Evolutionary conservation across 2,113 vertebrate genomes (phyloP).

Genomic region (Porphyrio hochstetteri): DNA sequence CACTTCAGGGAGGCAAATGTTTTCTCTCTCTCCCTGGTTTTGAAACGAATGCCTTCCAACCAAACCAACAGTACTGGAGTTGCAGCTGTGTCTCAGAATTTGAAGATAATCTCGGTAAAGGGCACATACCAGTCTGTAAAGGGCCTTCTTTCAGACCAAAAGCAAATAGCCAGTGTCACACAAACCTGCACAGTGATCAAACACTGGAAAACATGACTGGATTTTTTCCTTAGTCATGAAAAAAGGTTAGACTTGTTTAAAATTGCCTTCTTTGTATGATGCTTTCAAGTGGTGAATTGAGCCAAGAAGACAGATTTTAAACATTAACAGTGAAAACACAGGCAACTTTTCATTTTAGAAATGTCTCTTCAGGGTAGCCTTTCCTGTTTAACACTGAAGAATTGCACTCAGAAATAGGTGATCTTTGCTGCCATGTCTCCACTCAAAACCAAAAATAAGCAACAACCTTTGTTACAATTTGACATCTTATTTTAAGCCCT

Average conservation of each 20-base stretch:
- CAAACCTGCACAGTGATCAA: background rate
- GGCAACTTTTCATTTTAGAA: background rate
- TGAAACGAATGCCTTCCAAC: background rate
- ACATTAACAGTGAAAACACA: background rate
- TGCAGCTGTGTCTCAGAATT: background rate
- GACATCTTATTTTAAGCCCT: background rate
- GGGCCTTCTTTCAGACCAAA: background rate
- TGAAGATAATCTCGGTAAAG: background rate
- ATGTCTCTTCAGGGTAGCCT: background rate
- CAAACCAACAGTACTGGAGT: background rate
- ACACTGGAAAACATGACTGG: background rate
- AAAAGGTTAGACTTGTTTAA: background rate
- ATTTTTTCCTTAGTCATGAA: background rate
- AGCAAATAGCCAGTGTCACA: background rate
- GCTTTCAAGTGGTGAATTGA: background rate
- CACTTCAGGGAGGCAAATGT: background rate
- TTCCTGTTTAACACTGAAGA: background rate
- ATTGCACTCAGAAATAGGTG: background rate
- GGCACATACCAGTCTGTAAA: background rate
- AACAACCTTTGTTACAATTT: background rate
- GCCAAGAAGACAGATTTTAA: background rate
- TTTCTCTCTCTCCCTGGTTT: background rate
- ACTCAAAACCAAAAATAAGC: background rate
- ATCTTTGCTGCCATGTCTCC: background rate
- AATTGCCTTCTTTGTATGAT: background rate